These are phyloP conservation scores for Aethes cnicana DNA, from an alignment of 2,888 invertebrate genomes.

Conservation along the genomic window DNA sequence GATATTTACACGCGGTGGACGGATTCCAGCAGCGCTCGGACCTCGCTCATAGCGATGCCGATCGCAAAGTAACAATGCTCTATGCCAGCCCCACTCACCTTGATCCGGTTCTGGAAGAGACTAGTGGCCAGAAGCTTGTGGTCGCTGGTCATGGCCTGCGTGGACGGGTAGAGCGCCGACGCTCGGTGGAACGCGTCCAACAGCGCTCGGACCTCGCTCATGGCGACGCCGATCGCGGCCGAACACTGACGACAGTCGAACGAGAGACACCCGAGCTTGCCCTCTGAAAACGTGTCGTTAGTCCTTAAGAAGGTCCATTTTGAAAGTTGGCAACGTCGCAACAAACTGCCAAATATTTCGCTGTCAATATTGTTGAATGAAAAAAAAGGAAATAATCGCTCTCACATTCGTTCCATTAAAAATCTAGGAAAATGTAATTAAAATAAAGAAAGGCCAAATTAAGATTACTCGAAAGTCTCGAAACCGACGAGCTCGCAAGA, in stretches of 20 bases:
- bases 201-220: slow-evolving; percentile 88
- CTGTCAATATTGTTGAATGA: no score
- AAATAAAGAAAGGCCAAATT: no score
- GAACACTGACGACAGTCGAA: slow-evolving; percentile 88
- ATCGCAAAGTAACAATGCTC: slow-evolving; percentile 87
- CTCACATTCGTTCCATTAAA: no score
- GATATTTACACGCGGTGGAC: slow-evolving; percentile 89
- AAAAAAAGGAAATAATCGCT: no score
- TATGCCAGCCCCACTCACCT: slow-evolving; percentile 69
- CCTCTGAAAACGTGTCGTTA: no score
- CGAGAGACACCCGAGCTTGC: slow-evolving; percentile 84
- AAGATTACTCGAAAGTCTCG: no score
- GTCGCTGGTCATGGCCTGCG: slow-evolving; percentile 88
- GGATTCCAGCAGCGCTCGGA: slow-evolving; percentile 86
- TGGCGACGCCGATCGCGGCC: slow-evolving; percentile 87
- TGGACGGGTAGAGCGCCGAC: slow-evolving; percentile 92
- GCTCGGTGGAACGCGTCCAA: slow-evolving; percentile 88
- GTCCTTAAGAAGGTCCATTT: no score
- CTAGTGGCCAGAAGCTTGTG: slow-evolving; percentile 87
- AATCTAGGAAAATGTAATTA: no score
- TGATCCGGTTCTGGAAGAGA: slow-evolving; percentile 85
- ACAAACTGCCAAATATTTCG: no score
- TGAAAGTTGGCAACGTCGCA: no score
- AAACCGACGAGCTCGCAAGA: no score
- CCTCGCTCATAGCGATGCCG: slow-evolving; percentile 88